These are phyloP conservation scores for Leptinotarsa rubiginosa DNA, from an alignment of 2,888 invertebrate genomes.

Conservation along the genomic window DNA sequence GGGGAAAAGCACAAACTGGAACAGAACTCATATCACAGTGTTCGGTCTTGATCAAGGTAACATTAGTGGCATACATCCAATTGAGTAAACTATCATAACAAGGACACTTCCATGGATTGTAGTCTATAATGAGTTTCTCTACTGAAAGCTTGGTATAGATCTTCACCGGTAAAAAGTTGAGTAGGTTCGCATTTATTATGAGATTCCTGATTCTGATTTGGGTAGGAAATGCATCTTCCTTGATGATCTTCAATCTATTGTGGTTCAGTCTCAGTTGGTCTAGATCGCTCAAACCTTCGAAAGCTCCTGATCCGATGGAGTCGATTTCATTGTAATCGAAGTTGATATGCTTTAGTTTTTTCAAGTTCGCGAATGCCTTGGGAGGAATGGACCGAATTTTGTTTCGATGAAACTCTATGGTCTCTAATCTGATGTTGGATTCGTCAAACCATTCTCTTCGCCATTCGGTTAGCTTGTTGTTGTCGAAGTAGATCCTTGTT, in stretches of 20 bases:
- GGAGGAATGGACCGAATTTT: conserved; percentile 47
- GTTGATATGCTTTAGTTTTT: conserved; percentile 43
- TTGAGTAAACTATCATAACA: conserved; percentile 48
- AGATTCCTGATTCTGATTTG: conserved; percentile 43
- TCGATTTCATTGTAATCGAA: conserved; percentile 53
- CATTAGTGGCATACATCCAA: conserved; percentile 49
- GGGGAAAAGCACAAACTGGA: conserved; percentile 43
- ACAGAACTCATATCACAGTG: conserved; percentile 41
- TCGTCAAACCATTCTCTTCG: conserved; percentile 51
- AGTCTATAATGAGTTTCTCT: conserved; percentile 44
- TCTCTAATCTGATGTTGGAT: conserved; percentile 44
- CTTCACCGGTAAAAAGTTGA: conserved; percentile 51
- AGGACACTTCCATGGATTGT: conserved; percentile 56
- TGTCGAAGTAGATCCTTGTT: conserved; percentile 38
- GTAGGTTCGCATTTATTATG: conserved; percentile 49
- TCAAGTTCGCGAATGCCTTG: conserved; percentile 45
- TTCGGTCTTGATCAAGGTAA: conserved; percentile 36
- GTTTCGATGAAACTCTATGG: conserved; percentile 50
- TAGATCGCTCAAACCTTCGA: conserved; percentile 47
- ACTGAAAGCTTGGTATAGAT: conserved; percentile 47
- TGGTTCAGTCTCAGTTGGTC: conserved; percentile 50
- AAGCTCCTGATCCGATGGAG: conserved; percentile 49
- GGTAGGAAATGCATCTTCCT: conserved; percentile 48
- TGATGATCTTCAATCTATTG: conserved; percentile 49
- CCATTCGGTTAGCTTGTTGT: conserved; percentile 50